Base-by-base conservation (phyloP, 2,113 vertebrate species). In the Chitala chitala region DNA sequence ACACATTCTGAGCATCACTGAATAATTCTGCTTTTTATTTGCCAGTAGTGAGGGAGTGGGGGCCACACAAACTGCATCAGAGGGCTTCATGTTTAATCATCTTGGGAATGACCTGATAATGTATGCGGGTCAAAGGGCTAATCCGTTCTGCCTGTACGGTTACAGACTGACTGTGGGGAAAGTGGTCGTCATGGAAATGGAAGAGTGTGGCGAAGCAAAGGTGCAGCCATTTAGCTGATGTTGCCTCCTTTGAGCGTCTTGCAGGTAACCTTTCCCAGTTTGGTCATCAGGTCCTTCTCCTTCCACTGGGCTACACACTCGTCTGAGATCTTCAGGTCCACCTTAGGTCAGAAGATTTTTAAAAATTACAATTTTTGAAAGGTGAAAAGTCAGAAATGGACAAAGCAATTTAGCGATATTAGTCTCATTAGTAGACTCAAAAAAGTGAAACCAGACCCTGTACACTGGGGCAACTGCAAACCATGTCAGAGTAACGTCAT, bases 201-300 rank as follows among this genome's bases (percentile, higher is more conserved):
- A 36, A 29, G 75, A 63, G 46, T 33, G n/a, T 0, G 46, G 13
- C 40, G 22, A 31, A 17, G n/a, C 17, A 12, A 4, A 26, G 17
- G 2, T 2, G 77, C n/a, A n/a, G n/a, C n/a, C 69, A 5, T 83
- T 88, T 98, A 99, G 85, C 93, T 92, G 80, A 99, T 96, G 89
- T 83, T 94, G 12, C 93, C 97, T n/a, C 95, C 94, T 86, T 89
- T 94, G 42, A 99, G 89, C 7, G 93, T 94, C 88, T 94, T 94
- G 87, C 96, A 98, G 26, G 92, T 96, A 80, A 99, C 72, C 2
- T 71, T 82, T 63, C 97, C 97, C 71, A 95, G 90, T 86, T 95
- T 96, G 78, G 95, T 98, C 90, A 94, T 90, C 84, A 99, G 91
- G 65, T 90, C 87, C 31, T 83, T 91, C 81, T 94, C 89, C 82